Base-by-base conservation (phyloP, 2,113 vertebrate species). In the Spheniscus mendiculus region DNA sequence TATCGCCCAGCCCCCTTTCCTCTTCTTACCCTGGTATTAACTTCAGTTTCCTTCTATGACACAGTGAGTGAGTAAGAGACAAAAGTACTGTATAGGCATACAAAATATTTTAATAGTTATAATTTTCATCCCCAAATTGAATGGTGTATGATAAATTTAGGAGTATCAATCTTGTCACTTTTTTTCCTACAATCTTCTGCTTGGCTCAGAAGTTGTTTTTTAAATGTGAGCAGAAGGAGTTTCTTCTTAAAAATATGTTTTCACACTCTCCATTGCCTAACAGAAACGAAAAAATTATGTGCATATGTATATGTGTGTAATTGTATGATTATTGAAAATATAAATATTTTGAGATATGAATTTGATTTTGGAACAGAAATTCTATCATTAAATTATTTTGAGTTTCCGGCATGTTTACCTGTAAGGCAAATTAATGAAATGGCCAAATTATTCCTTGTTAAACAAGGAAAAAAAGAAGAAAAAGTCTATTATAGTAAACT, bases 11-110 rank as follows among this genome's bases (percentile, higher is more conserved):
- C 38, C 6, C 40, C 5, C 32, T 40, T 77, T 49, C 36, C 34
- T 70, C 27, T 87, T 93, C 34, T 77, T 83, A 90, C 80, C 22
- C 50, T 70, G 5, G 4, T 55, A 92, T 81, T 95, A 94, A 84
- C 65, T 87, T 88, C 77, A 78, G 32, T 59, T 93, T 94, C n/a
- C 27, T 34, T 87, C 27, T 58, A 66, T 29, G 19, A 82, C 4
- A 76, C 56, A 74, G 53, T 49, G 27, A 73, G 56, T 53, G 22
- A 94, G 30, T 49, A 78, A 78, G 73, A 91, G 56, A 95, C 12
- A 29, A 21, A 91, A 91, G 73, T 82, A 78, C 32, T 42, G 11
- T 38, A 73, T 4, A 83, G 25, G 45, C 32, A 70, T 63, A 78
- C 5, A 76, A 77, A 83, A 79, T 61, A 53, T 4, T 6, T 6